Percentiles rank a stretch among this genome's conserved stretches.
Conservation (phyloP, 2,797 vertebrate genomes). For the Margarornis squamiger region DNA sequence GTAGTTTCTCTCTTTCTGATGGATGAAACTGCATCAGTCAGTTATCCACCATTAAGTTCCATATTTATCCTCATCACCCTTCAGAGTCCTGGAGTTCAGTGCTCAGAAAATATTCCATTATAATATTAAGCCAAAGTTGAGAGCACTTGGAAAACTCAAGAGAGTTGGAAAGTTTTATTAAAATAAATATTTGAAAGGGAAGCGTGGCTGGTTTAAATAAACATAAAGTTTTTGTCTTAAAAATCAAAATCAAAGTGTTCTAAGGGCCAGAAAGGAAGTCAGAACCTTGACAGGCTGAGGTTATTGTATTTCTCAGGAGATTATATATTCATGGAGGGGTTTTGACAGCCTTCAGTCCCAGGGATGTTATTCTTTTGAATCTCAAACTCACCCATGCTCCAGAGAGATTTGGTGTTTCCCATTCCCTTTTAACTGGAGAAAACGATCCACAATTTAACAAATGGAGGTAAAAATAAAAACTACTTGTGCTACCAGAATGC, state of each 20-base stretch:
- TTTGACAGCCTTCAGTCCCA: background rate
- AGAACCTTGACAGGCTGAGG: background rate
- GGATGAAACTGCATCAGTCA: slow-evolving; percentile 52
- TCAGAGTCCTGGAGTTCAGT: background rate
- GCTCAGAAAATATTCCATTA: background rate
- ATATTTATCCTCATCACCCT: slow-evolving; percentile 20
- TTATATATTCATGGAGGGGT: background rate
- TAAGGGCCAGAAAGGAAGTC: background rate
- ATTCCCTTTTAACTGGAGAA: background rate
- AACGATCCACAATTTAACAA: background rate
- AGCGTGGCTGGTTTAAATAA: background rate
- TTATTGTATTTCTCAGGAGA: background rate
- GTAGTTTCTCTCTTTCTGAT: slow-evolving; percentile 45
- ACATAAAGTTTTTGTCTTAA: background rate
- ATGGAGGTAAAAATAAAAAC: background rate
- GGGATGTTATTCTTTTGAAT: background rate
- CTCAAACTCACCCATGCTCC: background rate
- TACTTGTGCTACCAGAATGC: background rate
- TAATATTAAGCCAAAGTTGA: background rate
- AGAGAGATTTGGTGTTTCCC: background rate
- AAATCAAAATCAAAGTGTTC: background rate
- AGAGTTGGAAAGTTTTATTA: background rate
- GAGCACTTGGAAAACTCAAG: background rate
- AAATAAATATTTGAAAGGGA: background rate
- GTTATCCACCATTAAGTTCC: slow-evolving; percentile 47